A percentile compares a stretch with the other conserved stretches of the same genome.
These are phyloP conservation scores for Rambutsinella grinnellia DNA, from an alignment of 2,888 invertebrate genomes.

Conservation along the genomic window DNA sequence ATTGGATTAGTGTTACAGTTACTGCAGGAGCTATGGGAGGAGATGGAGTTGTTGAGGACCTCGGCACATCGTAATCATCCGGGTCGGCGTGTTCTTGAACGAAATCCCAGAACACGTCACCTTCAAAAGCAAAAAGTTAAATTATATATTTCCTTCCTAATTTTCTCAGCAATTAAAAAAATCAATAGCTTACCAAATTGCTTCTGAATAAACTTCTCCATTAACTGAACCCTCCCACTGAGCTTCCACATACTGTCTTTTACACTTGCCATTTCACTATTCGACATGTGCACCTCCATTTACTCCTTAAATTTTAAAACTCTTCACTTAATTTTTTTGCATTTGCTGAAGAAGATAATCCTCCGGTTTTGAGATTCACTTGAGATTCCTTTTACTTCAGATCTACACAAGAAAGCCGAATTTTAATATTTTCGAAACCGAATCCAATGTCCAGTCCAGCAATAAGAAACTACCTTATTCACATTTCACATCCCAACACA, in stretches of 20 bases:
- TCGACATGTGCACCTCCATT: slow-evolving; percentile 33
- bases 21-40: slow-evolving; percentile 34
- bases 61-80: slow-evolving; percentile 13
- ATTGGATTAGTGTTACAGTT: slow-evolving; percentile 47
- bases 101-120: slow-evolving; percentile 59
- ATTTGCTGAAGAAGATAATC: too few species aligned
- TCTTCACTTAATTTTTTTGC: too few species aligned
- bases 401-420: too few species aligned
- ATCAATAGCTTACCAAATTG: slow-evolving; percentile 55
- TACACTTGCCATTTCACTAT: slow-evolving; percentile 34
- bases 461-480: too few species aligned
- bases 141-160: too few species aligned
- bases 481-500: too few species aligned
- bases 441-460: too few species aligned
- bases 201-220: slow-evolving; percentile 56
- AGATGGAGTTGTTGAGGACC: slow-evolving; percentile 35
- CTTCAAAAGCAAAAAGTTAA: slow-evolving; percentile 30
- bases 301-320: too few species aligned
- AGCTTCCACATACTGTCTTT: slow-evolving; percentile 59
- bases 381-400: too few species aligned
- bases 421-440: too few species aligned
- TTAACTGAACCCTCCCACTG: slow-evolving; percentile 50
- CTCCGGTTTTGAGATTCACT: too few species aligned
- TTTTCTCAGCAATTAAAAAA: too few species aligned
- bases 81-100: slow-evolving; percentile 33